Evolutionary conservation across 2,113 vertebrate species (phyloP), one percentile per base, ranked within the genome.

Genomic region (Engystomops pustulosus): DNA sequence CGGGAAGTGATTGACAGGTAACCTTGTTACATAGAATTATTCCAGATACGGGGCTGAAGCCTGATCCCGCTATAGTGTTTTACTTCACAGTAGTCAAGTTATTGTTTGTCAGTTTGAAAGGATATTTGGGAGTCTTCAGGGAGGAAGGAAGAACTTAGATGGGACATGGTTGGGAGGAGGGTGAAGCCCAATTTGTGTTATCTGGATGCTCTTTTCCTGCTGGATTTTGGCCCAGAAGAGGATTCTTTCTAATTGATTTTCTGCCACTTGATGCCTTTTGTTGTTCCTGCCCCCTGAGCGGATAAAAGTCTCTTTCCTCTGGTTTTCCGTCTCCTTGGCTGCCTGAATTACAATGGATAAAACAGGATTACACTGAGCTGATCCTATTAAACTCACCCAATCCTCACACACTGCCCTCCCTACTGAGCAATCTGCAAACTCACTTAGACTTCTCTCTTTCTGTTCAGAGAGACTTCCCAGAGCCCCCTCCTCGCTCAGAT

Each of bases 291-390:
- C 83, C 83, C 83, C 87, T 23, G 86, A 87, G 88, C 87, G 87
- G 90, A 89, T 87, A 86, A 89, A 90, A 90, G 86, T 89, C 88
- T 88, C 89, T 90, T 91, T 89, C 90, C 90, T 89, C 88, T 89
- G 87, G 90, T 89, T 89, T 69, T 90, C 85, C 89, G 88, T 91
- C 90, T 92, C 89, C 90, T 87, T 88, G 90, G 88, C 89, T 90
- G 91, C 93, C 91, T 90, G 92, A 89, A 90, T 90, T 20, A 92
- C 91, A 94, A 91, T 91, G 89, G 91, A 89, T 86, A 58, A 92
- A 93, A 91, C 89, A 89, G 92, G 93, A 95, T 95, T 95, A 95
- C 92, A 91, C 91, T 87, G 90, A 90, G 91, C 89, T 93, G 91
- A 94, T 94, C 92, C 92, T 89, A 91, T 94, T 93, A 93, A 89